Evolutionary conservation across 2,888 invertebrate species (phyloP), one percentile per base, ranked within the genome.

Genomic region (Lottia gigantea): DNA sequence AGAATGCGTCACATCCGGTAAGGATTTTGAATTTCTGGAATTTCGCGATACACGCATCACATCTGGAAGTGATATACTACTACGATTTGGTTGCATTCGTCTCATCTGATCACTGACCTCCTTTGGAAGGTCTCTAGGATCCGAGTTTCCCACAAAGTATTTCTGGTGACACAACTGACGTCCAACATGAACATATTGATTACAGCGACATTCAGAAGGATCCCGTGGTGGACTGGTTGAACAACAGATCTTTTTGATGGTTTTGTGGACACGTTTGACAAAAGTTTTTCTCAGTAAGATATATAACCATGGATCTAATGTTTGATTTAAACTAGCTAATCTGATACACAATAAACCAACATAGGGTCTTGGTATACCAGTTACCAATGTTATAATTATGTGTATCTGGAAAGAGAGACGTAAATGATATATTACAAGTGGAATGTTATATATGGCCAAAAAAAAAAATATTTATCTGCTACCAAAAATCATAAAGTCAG

Each of bases 281-380:
- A 81, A 71, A 0, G 82, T 77, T 70, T 84, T 82, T 45, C 87
- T 74, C 61, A 88, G 77, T 25, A 88, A 78, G 72, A 88, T 87
- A 75, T 88, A 88, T n/a, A 87, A 78, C 88, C 88, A 88, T 6
- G 88, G 88, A 69, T 88, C 87, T 49, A 88, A 76, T 14, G 86
- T 84, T 76, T 88, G 88, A 74, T 88, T 88, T 47, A 88, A 73
- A 71, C 86, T 85, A 11, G 86, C 87, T 47, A 86, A 76, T 11
- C 87, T 80, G 12, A 88, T 80, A 16, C 85, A 83, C 45, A 83
- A 71, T 46, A 88, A 70, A 67, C 86, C 87, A 19, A 78, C 71
- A 0, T 79, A 47, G 66, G 80, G 77, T 63, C 84, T 80, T 0
- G 75, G 71, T 26, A 68, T 75, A 0, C 80, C 78, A 14, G 71